Evolutionary conservation across 2,113 vertebrate species (phyloP), one percentile per base, ranked within the genome.

Genomic region (Pseudorhombus dupliciocellatus): DNA sequence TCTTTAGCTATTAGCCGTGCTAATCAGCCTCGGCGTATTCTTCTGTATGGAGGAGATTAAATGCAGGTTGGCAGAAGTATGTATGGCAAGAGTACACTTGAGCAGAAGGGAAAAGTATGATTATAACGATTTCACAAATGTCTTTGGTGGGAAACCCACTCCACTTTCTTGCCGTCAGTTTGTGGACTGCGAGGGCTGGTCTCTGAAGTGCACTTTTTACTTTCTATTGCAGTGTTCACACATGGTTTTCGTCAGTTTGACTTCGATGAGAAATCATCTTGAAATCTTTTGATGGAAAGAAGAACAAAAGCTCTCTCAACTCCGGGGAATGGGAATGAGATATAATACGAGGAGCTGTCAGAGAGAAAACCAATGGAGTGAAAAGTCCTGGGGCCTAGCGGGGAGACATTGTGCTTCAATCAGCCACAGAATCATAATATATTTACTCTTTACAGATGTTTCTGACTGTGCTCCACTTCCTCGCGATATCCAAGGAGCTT

Each of bases 221-320:
- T 79, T 56, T 71, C 21, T 12, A 16, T 60, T 68, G 42, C 71
- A 70, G 44, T 4, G 1, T 30, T 74, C 46, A 34, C 51, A 70
- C 22, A 12, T 25, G 44, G 21, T 40, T 81, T 57, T 40, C 65
- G 66, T 66, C 56, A 52, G 31, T 76, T 22, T 21, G 66, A 42
- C 65, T 64, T 82, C 75, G 46, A 21, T 55, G 62, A 62, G 40
- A 70, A 82, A 72, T 67, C 30, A 63, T 64, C 66, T 71, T 66
- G 50, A 73, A 83, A 77, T 53, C 60, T 65, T 34, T 57, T 80
- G 73, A 84, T 84, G 65, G 62, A 55, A 65, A 84, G 72, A 85
- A 75, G 75, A 87, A 90, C 57, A 84, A 80, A 72, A 56, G 65
- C 53, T 40, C 25, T n/a, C 51, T 7, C 66, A 75, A 34, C 75